Percentiles rank a stretch among this genome's conserved stretches.
phyloP scores from a whole-genome alignment of 37 sponge, comb jelly and placozoan genomes.

The Petrosia ficiformis region DNA sequence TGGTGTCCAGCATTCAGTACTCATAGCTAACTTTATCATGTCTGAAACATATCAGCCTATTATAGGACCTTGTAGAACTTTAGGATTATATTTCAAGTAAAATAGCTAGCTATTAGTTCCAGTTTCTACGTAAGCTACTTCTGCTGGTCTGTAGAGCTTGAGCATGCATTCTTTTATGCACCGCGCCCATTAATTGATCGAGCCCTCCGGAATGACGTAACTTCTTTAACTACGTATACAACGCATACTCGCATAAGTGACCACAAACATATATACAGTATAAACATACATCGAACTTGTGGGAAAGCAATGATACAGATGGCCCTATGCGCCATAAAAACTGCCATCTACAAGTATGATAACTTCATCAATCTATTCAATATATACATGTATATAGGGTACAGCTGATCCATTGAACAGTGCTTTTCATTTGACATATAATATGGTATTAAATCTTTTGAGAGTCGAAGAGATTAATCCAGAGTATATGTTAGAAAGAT shows the following conservation, averaged over 20 bases:
- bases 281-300: background rate
- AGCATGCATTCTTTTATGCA: too few relatives aligned
- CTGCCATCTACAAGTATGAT: background rate
- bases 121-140: too few relatives aligned
- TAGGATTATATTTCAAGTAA: too few relatives aligned
- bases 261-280: background rate
- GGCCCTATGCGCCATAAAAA: too few relatives aligned
- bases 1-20: too few relatives aligned
- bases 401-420: slow-evolving; percentile 93
- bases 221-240: background rate
- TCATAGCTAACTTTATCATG: too few relatives aligned
- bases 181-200: too few relatives aligned
- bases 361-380: background rate
- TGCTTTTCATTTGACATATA: slow-evolving; percentile 96
- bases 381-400: slow-evolving; percentile 51
- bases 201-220: too few relatives aligned
- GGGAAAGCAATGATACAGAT: background rate
- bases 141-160: too few relatives aligned
- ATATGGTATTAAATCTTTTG: slow-evolving; percentile 97
- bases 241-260: background rate
- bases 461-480: slow-evolving; percentile 98
- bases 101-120: too few relatives aligned
- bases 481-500: slow-evolving; percentile 96
- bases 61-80: too few relatives aligned
- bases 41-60: too few relatives aligned